These are phyloP conservation scores for Podargus strigoides DNA, from an alignment of 2,797 vertebrate genomes.

Conservation along the genomic window DNA sequence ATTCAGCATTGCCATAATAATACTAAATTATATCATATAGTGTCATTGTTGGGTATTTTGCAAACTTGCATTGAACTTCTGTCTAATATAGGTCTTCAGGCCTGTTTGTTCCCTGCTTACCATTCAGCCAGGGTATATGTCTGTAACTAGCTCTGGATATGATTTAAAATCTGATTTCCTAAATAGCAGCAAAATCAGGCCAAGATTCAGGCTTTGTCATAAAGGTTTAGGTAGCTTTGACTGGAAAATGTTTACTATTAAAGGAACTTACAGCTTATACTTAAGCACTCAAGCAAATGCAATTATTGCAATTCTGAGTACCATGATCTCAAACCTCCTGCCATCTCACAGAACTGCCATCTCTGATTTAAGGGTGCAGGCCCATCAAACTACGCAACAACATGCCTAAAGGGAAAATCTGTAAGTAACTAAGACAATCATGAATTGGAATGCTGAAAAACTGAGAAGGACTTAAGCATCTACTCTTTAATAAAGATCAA, in stretches of 20 bases:
- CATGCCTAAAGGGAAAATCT: background rate
- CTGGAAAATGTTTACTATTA: background rate
- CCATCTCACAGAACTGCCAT: background rate
- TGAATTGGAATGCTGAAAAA: background rate
- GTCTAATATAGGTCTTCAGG: background rate
- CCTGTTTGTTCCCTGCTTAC: background rate
- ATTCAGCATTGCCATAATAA: conserved; percentile 8
- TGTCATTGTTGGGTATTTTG: background rate
- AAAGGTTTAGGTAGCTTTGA: background rate
- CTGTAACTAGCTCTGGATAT: background rate
- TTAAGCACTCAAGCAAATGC: background rate
- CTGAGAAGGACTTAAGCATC: background rate
- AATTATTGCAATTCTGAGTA: background rate
- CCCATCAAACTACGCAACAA: background rate
- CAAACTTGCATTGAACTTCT: background rate
- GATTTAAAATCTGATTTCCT: background rate
- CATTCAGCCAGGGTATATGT: background rate
- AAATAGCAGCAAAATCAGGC: background rate
- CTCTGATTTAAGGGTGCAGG: background rate
- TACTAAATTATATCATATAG: background rate
- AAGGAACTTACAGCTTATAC: background rate
- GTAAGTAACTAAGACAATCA: background rate
- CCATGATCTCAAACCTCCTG: background rate
- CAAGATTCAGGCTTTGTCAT: background rate
- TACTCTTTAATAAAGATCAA: background rate